These are phyloP conservation scores for Syngnathus rostellatus DNA, from an alignment of 2,797 vertebrate species.

Conservation along the genomic window DNA sequence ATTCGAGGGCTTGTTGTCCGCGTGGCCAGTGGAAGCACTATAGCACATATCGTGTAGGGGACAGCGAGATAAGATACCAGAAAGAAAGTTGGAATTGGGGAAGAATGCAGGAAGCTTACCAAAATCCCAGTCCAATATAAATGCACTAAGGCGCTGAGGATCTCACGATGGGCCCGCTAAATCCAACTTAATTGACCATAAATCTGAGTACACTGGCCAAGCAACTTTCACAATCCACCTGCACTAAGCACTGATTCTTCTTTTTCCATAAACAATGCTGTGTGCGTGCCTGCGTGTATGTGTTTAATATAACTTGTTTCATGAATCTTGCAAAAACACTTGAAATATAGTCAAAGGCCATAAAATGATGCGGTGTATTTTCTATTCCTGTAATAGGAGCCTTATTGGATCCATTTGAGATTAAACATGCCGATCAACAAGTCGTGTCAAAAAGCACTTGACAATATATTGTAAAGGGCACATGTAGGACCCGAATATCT, in stretches of 20 bases:
- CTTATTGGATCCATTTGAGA: neutral
- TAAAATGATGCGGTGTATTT: neutral
- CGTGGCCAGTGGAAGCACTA: conserved; percentile 8
- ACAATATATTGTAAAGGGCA: neutral
- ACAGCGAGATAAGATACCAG: conserved; percentile 2
- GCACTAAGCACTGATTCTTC: conserved; percentile 9
- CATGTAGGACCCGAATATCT: neutral
- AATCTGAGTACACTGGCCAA: conserved; percentile 53
- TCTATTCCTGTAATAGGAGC: neutral
- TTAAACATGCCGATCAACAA: neutral
- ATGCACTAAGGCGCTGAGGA: conserved; percentile 37
- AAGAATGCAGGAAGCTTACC: conserved; percentile 58
- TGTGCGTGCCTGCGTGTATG: neutral
- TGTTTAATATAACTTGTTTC: neutral
- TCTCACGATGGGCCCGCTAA: conserved; percentile 49
- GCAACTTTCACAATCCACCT: neutral
- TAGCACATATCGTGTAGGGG: conserved; percentile 10
- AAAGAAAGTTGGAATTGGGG: neutral
- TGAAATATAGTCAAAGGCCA: neutral
- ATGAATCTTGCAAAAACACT: conserved; percentile 1
- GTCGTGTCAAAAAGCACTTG: conserved; percentile 3
- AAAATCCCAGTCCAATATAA: conserved; percentile 63
- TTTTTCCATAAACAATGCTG: neutral
- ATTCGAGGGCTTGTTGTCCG: neutral
- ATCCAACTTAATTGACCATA: conserved; percentile 74